Percentiles rank a stretch among this genome's conserved stretches.
phyloP scores from a whole-genome alignment of 2,888 invertebrate genomes.

The Limenitis camilla region DNA sequence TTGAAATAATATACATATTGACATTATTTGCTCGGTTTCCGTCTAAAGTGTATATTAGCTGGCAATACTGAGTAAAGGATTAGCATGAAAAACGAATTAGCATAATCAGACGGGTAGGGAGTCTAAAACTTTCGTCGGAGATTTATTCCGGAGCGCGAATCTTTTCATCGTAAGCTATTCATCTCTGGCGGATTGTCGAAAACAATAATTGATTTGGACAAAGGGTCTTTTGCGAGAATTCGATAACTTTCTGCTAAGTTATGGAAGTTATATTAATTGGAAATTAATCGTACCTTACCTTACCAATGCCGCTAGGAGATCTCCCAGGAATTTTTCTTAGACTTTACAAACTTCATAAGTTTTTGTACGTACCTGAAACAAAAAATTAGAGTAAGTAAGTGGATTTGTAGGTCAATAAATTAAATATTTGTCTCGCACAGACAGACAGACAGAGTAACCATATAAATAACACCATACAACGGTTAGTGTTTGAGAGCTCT shows the following conservation, averaged over 20 bases:
- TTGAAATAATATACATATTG: no score
- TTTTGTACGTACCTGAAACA: conserved; percentile 5
- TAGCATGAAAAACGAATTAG: conserved; percentile 3
- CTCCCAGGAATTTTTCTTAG: not conserved
- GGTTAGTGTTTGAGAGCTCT: no score
- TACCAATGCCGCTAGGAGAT: not conserved
- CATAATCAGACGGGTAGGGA: conserved; percentile 14
- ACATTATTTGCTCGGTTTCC: no score
- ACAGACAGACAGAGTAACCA: no score
- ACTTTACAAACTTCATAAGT: not conserved
- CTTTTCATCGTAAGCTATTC: conserved; percentile 14
- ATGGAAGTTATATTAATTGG: conserved; percentile 1
- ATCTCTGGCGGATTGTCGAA: conserved; percentile 15
- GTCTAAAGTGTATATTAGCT: no score
- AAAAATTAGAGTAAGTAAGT: no score
- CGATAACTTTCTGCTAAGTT: conserved; percentile 6
- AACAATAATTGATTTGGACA: conserved; percentile 16
- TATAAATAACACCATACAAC: no score
- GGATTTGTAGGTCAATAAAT: not conserved
- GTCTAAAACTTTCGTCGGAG: conserved; percentile 1
- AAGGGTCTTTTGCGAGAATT: not conserved
- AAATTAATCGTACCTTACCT: not conserved
- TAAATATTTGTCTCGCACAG: no score
- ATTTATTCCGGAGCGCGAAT: conserved; percentile 7
- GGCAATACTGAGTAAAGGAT: not conserved